phyloP scores from a whole-genome alignment of 2,888 invertebrate species.

The Apodemia duryi region DNA sequence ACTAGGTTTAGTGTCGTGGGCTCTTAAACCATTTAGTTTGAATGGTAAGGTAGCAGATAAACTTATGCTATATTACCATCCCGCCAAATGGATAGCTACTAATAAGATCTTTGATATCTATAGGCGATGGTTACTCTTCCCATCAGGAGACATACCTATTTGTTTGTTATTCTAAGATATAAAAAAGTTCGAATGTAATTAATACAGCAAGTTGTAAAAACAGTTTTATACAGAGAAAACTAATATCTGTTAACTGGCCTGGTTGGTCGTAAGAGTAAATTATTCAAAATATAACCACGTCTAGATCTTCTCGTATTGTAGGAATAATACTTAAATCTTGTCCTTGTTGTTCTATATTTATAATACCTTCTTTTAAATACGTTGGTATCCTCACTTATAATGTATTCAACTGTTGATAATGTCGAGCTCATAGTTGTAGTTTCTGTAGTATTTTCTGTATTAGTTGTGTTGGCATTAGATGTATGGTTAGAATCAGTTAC shows the following conservation, averaged over 20 bases:
- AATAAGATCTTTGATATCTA: too few species aligned
- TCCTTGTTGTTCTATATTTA: conserved; percentile 1
- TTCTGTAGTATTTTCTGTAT: not conserved
- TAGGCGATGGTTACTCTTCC: too few species aligned
- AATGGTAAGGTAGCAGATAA: too few species aligned
- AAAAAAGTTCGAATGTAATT: too few species aligned
- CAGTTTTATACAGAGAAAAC: not conserved
- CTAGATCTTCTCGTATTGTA: not conserved
- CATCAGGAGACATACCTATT: too few species aligned
- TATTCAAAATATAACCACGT: not conserved
- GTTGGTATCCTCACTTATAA: not conserved
- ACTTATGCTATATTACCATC: too few species aligned
- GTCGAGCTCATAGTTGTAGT: not conserved
- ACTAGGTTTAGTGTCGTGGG: too few species aligned
- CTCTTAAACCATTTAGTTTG: too few species aligned
- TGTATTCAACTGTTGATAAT: conserved; percentile 4
- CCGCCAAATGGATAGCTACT: too few species aligned
- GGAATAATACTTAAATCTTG: not conserved
- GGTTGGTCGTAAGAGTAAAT: not conserved
- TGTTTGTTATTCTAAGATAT: too few species aligned
- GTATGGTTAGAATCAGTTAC: not conserved
- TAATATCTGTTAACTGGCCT: not conserved
- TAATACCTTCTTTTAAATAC: not conserved
- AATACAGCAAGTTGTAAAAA: too few species aligned
- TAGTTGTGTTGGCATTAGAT: not conserved